Evolutionary conservation across 2,888 invertebrate species (phyloP).

Genomic region (Lycocerus yunnanus): DNA sequence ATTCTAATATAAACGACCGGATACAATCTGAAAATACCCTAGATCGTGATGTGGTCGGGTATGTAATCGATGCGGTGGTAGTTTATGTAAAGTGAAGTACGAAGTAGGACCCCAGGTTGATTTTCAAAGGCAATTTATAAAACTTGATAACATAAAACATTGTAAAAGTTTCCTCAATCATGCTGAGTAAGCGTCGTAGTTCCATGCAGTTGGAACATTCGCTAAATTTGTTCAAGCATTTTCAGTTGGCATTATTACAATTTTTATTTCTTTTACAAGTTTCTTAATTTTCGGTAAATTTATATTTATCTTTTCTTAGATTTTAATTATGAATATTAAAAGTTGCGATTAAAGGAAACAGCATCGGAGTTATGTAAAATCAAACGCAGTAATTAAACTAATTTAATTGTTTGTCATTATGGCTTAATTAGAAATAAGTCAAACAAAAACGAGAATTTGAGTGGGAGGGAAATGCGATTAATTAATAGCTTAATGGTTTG

Average conservation of each 20-base stretch:
- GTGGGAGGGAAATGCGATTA: slow-evolving; percentile 39
- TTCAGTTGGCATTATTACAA: slow-evolving; percentile 15
- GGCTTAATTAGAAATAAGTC: not conserved
- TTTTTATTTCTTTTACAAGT: slow-evolving; percentile 2
- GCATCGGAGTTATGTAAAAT: not conserved
- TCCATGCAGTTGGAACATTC: slow-evolving; percentile 8
- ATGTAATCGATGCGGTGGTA: slow-evolving; percentile 52
- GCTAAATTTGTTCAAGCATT: slow-evolving; percentile 11
- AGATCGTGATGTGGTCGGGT: slow-evolving; percentile 46
- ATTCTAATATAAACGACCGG: slow-evolving; percentile 55
- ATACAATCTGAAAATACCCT: slow-evolving; percentile 54
- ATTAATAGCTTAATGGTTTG: slow-evolving; percentile 52
- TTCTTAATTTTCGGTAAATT: not conserved
- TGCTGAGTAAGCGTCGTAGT: slow-evolving; percentile 37
- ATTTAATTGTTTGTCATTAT: slow-evolving; percentile 21
- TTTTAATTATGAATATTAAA: not conserved
- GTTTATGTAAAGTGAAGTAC: slow-evolving; percentile 52
- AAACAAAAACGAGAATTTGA: slow-evolving; percentile 13
- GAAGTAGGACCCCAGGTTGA: slow-evolving; percentile 50
- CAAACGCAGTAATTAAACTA: not conserved
- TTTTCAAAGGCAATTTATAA: slow-evolving; percentile 54
- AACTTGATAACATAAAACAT: slow-evolving; percentile 53
- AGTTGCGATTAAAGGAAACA: not conserved
- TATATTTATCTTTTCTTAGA: not conserved
- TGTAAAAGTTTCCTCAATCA: slow-evolving; percentile 48